Base-by-base conservation (phyloP, 2,797 vertebrate species). In the Coccyzus lansbergi region DNA sequence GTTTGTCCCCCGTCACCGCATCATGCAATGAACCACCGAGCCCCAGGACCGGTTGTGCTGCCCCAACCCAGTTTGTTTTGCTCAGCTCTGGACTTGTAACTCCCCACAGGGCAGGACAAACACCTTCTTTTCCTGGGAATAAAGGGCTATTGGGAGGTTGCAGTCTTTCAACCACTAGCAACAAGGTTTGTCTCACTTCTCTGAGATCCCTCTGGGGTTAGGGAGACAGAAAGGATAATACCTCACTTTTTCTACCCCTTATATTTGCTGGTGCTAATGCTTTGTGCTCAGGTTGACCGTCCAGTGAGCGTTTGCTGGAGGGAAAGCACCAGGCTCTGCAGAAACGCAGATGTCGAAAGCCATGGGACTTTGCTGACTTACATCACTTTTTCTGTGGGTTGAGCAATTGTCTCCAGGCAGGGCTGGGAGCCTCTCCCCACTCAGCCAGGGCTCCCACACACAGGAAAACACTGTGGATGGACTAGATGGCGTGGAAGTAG, bases 1-100 rank as follows among this genome's bases (percentile, higher is more conserved):
- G 1, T 38, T 40, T 6, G 14, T 15, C 40, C 34, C 51, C 51
- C 22, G 0, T 29, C 48, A 1, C 69, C 1, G 0, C 28, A 0
- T 31, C 7, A 1, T 14, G 33, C 3, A 6, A 7, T 25, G 77
- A 25, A 20, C 9, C 11, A 9, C 38, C 3, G 1, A 65, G 34
- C 51, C 76, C 3, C 1, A 36, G 48, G 53, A 2, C 22, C 1
- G 0, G 4, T 44, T 36, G 0, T 1, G 0, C 8, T 13, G 33
- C 26, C 15, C 69, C 65, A 59, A n/a, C 70, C 53, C 64, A 33
- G 29, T 34, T 69, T 44, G 0, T 12, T 70, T 34, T n/a, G 52
- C 78, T 46, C 75, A 6, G 4, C 53, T 51, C 40, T n/a, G 20
- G 46, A 48, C 46, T 48, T 51, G 49, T 8, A 10, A 8, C 16